Evolutionary conservation across 2,113 vertebrate species (phyloP), one percentile per base, ranked within the genome.

Genomic region (Phoenicopterus ruber): DNA sequence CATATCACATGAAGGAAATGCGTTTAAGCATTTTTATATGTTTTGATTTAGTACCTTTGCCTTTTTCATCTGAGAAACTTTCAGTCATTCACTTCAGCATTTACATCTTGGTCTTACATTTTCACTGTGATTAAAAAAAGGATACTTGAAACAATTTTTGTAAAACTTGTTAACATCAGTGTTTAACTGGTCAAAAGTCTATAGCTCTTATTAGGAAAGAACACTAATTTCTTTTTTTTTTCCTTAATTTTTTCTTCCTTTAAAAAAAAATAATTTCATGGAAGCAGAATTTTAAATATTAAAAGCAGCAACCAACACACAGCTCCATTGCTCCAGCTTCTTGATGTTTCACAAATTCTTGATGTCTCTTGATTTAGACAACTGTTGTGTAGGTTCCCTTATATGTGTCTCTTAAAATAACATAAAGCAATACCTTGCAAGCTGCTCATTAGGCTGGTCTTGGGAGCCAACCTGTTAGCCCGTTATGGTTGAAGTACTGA

Each of bases 1-100:
- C 98, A 98, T 97, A 98, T 94, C 98, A 98, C 97, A 98, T 98
- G 96, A 98, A 98, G 98, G 97, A 98, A 98, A 98, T 98, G 98
- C 98, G 98, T 98, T 98, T 94, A 98, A 98, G 98, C 98, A 98
- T 98, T 98, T 98, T 98, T 98, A 88, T 97, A 97, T 95, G 97
- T 98, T 98, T 98, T 98, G 96, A 97, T 98, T 98, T 98, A 97
- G 97, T 98, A 96, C 95, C 95, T 98, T 98, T 98, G 97, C 98
- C 98, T 98, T 98, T 98, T 98, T 98, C 97, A 97, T 98, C 97
- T 94, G 38, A 97, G 91, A 95, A 98, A 96, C 95, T 97, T 98
- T 92, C 97, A 87, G 86, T 97, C 97, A 92, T 94, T 98, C 95
- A 96, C 85, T 96, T 96, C 95, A 95, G 52, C 95, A 94, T 95